phyloP scores from a whole-genome alignment of 2,888 invertebrate species.

The Xiphydria camelus region DNA sequence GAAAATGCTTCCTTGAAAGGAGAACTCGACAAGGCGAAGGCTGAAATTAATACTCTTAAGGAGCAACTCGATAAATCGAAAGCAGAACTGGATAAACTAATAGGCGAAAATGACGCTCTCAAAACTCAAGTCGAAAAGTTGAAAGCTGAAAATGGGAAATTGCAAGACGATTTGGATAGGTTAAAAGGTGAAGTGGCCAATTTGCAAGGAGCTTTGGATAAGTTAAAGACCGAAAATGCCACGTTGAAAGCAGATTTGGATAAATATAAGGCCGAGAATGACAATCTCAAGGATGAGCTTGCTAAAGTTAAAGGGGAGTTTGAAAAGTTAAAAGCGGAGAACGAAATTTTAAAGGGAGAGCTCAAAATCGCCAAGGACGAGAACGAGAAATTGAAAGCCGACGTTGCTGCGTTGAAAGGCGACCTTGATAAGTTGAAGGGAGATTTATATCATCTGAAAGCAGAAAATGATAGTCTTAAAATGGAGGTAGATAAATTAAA shows the following conservation, averaged over 20 bases:
- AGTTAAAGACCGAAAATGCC: conserved; percentile 12
- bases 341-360: conserved; percentile 2
- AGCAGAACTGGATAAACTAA: conserved; percentile 9
- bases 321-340: conserved; percentile 4
- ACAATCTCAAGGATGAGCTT: conserved; percentile 15
- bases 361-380: conserved; percentile 1
- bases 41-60: conserved; percentile 15
- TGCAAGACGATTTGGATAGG: conserved; percentile 24
- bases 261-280: conserved; percentile 12
- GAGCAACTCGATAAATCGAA: conserved; percentile 10
- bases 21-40: conserved; percentile 17
- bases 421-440: conserved; percentile 1
- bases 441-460: conserved; percentile 9
- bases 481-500: too few species aligned
- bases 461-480: conserved; percentile 9
- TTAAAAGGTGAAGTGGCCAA: conserved; percentile 16
- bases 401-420: neutral
- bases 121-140: conserved; percentile 14
- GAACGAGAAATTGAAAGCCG: neutral
- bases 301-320: conserved; percentile 12
- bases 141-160: conserved; percentile 21
- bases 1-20: conserved; percentile 21
- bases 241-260: conserved; percentile 5
- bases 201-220: conserved; percentile 20
- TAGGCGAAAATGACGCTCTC: conserved; percentile 18